Base-by-base conservation (phyloP, 2,888 invertebrate genomes). In the Hypena proboscidalis region DNA sequence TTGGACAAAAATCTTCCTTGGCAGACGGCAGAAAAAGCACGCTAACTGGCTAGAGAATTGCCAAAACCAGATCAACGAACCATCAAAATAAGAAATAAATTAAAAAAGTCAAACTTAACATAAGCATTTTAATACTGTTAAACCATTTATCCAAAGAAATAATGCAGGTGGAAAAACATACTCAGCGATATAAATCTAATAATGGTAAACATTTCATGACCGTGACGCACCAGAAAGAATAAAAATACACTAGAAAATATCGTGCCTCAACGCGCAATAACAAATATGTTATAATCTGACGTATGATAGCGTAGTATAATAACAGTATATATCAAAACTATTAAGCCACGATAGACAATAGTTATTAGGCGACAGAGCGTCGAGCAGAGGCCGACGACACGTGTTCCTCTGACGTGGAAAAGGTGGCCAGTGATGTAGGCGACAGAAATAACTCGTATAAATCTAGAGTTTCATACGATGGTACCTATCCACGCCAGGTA, bases 401-500 rank as follows among this genome's bases (percentile, higher is more conserved):
- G 83, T 83, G 83, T 59, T 64, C n/a, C 53, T 45, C 67, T 83
- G 81, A 79, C 82, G 83, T 69, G 66, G 52, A 58, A 71, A 74
- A 77, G 75, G 77, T 80, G 77, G 76, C 71, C 64, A 55, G 73
- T 84, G 85, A 84, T 84, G 86, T 80, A 74, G 76, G 65, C 61
- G 70, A 70, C 70, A 48, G 63, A 80, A 86, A 87, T 89, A 88
- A 79, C 65, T 33, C 8, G 47, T 48, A 56, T 64, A 60, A 58
- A 68, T 67, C 47, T 67, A 61, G 49, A 46, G 65, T 54, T 62
- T 58, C 59, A 57, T 62, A 61, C 60, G 54, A 63, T 63, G 67
- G 64, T 68, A 57, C n/a, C n/a, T n/a, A n/a, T n/a, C n/a, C n/a
- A n/a, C 55, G 72, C 69, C 83, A 84, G 84, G 82, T 87, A 85